Evolutionary conservation across 2,888 invertebrate genomes (phyloP).

Genomic region (Plebejus argus): DNA sequence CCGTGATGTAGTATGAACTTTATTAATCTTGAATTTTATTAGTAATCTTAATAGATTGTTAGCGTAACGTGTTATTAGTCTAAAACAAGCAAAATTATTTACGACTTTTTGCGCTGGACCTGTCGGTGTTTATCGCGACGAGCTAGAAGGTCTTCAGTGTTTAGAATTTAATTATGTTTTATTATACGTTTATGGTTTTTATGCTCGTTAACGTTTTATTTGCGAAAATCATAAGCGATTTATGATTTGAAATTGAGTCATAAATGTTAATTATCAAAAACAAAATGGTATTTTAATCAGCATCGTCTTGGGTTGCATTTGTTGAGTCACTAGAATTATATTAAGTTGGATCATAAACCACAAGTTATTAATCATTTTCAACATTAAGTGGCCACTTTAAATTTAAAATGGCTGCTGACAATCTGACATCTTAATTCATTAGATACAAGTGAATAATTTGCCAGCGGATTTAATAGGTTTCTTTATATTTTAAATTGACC

Average conservation of each 20-base stretch:
- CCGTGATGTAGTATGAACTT: conserved; percentile 54
- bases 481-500: conserved; percentile 33
- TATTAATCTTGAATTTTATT: conserved; percentile 57
- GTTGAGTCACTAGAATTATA: conserved; percentile 9
- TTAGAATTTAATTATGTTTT: conserved; percentile 26
- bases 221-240: conserved; percentile 13
- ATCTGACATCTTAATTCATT: conserved; percentile 72
- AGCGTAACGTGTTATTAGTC: conserved; percentile 40
- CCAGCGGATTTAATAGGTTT: conserved; percentile 39
- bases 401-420: conserved; percentile 57
- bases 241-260: conserved; percentile 41
- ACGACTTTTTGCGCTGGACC: conserved; percentile 24
- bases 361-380: conserved; percentile 63
- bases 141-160: conserved; percentile 18
- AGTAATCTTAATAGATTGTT: conserved; percentile 45
- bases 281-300: conserved; percentile 6
- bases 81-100: conserved; percentile 31
- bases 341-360: conserved; percentile 55
- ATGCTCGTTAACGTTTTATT: conserved; percentile 16
- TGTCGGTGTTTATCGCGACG: conserved; percentile 29
- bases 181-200: conserved; percentile 23
- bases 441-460: conserved; percentile 43
- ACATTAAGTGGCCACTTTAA: conserved; percentile 67
- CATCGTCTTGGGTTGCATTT: conserved; percentile 10
- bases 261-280: conserved; percentile 39